Base-by-base conservation (phyloP, 2,113 vertebrate species). In the Tetraodon nigroviridis region DNA sequence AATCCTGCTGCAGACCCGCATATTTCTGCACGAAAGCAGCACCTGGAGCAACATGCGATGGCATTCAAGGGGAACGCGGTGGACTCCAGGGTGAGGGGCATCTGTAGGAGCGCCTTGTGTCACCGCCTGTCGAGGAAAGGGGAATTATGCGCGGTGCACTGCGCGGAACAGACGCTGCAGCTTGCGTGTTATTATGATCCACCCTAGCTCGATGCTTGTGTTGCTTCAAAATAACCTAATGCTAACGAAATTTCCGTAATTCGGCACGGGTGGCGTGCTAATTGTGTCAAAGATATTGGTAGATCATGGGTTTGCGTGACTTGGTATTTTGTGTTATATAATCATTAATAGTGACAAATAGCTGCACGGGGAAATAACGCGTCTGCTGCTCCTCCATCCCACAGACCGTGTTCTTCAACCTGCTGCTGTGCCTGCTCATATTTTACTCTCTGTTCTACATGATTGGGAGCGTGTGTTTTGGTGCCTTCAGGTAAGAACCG, bases 361-460 rank as follows among this genome's bases (percentile, higher is more conserved):
- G 7, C n/a, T 52, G 29, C 10, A 10, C 53, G 37, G 37, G 55
- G 21, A 55, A 42, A 57, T 37, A 46, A 46, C 14, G 44, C 51
- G 17, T 55, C 2, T 20, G 54, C 7, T 47, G 29, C 51, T 13
- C 48, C 14, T 69, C 53, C 6, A 13, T 17, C 61, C 29, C 10
- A 18, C 80, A 93, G 93, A 87, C 86, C 56, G 84, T 93, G 69
- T 73, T 94, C 55, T 44, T 87, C 75, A 93, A 93, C 37, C 76
- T 93, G 61, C 74, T 93, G 63, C 67, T 91, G 32, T 92, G 93
- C 71, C 67, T 90, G 70, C 17, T 87, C 71, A 88, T 92, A 74
- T 93, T 95, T 86, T 93, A 93, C 67, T 76, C 86, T 7, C 80
- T 93, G 19, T 93, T 91, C 75, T 94, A 91, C 10, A 81, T 90